Evolutionary conservation across 2,113 vertebrate species (phyloP).

Genomic region (Campylomormyrus tamandua): DNA sequence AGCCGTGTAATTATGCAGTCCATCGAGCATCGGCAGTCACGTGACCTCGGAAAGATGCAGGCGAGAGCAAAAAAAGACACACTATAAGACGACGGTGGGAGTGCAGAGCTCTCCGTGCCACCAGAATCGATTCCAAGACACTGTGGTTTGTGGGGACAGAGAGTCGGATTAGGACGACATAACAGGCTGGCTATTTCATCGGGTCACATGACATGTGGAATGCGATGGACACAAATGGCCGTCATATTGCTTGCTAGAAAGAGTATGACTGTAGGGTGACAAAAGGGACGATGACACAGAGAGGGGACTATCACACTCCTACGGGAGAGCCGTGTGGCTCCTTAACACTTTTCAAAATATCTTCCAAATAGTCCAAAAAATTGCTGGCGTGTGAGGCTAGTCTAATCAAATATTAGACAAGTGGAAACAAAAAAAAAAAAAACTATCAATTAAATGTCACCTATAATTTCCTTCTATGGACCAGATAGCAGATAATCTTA

Average conservation of each 20-base stretch:
- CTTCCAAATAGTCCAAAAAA: neutral
- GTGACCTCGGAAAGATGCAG: neutral
- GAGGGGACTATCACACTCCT: neutral
- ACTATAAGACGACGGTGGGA: neutral
- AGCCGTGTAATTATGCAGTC: slow-evolving; percentile 9
- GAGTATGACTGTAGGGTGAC: neutral
- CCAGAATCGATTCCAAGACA: neutral
- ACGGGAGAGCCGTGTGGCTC: neutral
- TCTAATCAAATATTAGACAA: neutral
- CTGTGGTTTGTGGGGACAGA: neutral
- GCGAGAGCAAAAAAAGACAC: neutral
- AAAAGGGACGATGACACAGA: neutral
- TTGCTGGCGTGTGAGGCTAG: neutral
- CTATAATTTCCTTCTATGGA: neutral
- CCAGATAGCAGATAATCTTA: neutral
- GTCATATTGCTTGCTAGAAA: neutral
- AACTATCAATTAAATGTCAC: neutral
- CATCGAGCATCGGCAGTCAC: neutral
- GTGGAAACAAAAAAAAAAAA: neutral
- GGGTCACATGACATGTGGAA: neutral
- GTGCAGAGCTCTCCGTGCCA: neutral
- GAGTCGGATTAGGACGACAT: neutral
- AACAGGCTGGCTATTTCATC: neutral
- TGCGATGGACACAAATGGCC: neutral
- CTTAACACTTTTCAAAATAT: neutral